Conservation (phyloP, 2,113 vertebrate genomes). For the Miniopterus natalensis region DNA sequence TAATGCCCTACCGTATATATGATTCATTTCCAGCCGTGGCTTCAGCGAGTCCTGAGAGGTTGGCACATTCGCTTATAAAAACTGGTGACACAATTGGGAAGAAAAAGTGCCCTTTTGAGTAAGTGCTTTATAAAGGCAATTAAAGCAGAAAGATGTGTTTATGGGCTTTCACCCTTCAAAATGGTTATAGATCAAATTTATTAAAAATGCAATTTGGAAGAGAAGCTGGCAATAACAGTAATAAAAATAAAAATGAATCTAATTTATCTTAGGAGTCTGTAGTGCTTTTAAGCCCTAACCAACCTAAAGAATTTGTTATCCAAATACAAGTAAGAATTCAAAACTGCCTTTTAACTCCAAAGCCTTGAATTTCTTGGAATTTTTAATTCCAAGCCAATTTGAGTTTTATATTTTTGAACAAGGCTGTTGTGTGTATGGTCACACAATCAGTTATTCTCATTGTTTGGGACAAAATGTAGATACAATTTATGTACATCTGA, state of each 20-base stretch:
- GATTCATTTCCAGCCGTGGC: constrained; percentile 54
- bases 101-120: constrained; percentile 82
- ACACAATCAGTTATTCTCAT: not conserved
- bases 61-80: constrained; percentile 72
- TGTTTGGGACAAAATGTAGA: constrained; percentile 1
- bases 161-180: constrained; percentile 80
- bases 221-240: constrained; percentile 74
- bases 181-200: constrained; percentile 80
- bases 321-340: constrained; percentile 52
- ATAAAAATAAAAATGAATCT: constrained; percentile 84
- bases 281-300: constrained; percentile 48
- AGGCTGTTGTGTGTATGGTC: not conserved
- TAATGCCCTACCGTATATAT: not conserved
- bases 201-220: constrained; percentile 84
- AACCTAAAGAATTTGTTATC: constrained; percentile 48
- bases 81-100: constrained; percentile 65
- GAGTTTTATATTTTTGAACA: constrained; percentile 62
- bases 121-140: constrained; percentile 83
- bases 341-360: constrained; percentile 75
- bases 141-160: constrained; percentile 82
- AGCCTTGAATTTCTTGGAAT: not conserved
- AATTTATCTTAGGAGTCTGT: constrained; percentile 77
- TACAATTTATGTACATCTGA: not conserved
- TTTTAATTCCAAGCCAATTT: not conserved
- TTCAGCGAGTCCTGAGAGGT: constrained; percentile 65